Base-by-base conservation (phyloP, 92 coral and sea anemone genomes). In the Umimayanthus chanpuru region DNA sequence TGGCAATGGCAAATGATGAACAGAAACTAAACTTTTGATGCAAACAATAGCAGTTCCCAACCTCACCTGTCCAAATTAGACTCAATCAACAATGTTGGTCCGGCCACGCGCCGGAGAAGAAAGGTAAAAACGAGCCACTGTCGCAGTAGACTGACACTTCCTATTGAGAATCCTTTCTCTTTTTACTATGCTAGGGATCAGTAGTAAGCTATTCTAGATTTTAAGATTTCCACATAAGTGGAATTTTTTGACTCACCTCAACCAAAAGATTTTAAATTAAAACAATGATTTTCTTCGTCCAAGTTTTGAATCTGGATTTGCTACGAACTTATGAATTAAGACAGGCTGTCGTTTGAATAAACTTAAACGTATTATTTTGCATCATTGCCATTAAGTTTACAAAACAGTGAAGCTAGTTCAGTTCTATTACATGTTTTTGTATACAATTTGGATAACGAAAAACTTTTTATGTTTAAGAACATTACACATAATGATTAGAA, bases 81-180 rank as follows among this genome's bases (percentile, higher is more conserved):
- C 14, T 75, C 44, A 36, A 25, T 25, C 44, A 23, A 38, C 47
- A 38, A 75, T 12, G 78, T 32, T 40, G 16, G 41, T 49, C 26
- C 77, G 79, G 21, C 79, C 79, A 74, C 79, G 50, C 41, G 79
- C 44, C 25, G 5, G n/a, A 36, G 47, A 36, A 75, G 79, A 75
- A 61, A 61, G 21, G 7, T 11, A 53, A 53, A 7, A 18, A 16
- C 20, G 58, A 53, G 20, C 58, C 14, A 53, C 58, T 53, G 12
- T 47, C 53, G 14, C 53, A 10, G 53, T 12, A 53, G 11, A 53
- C n/a, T n/a, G n/a, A 53, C 20, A 53, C 20, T 53, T 20, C 21
- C 26, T 61, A 18, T 18, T 20, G 20, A 61, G 20, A 61, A 61
- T 18, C 6, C 7, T 4, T 61, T 61, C 25, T 61, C 5, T 18